These are phyloP conservation scores for Balanococcus diminutus DNA, from an alignment of 2,888 invertebrate species.

Conservation along the genomic window DNA sequence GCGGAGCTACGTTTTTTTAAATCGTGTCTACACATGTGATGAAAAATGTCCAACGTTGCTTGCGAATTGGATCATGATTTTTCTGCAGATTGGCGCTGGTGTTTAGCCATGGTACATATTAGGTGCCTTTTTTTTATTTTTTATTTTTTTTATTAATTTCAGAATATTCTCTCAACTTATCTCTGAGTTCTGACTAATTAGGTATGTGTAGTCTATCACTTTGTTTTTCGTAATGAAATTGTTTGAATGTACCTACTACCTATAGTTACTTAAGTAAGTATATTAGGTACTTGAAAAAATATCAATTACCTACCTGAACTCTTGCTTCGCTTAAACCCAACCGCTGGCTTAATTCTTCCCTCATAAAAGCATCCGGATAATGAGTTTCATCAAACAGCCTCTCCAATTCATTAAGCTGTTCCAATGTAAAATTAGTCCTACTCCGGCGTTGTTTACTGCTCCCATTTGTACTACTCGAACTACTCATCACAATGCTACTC, in stretches of 20 bases:
- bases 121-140: no score
- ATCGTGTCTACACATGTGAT: not conserved
- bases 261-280: not conserved
- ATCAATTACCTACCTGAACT: conserved; percentile 72
- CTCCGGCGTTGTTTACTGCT: conserved; percentile 74
- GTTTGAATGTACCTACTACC: no score
- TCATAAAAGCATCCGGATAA: conserved; percentile 86
- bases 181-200: no score
- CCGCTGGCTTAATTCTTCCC: conserved; percentile 89
- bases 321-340: conserved; percentile 91
- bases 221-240: no score
- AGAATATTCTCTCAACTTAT: not conserved
- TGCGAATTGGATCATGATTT: no score
- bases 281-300: not conserved
- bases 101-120: no score
- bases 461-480: conserved; percentile 4
- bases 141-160: not conserved
- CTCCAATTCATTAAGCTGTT: conserved; percentile 89
- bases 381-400: conserved; percentile 92
- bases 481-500: not conserved
- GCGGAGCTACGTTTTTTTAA: not conserved
- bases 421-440: conserved; percentile 91
- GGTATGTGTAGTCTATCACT: no score
- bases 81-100: no score
- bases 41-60: not conserved